Conservation (phyloP, 2,888 invertebrate species). For the Melieria crassipennis region DNA sequence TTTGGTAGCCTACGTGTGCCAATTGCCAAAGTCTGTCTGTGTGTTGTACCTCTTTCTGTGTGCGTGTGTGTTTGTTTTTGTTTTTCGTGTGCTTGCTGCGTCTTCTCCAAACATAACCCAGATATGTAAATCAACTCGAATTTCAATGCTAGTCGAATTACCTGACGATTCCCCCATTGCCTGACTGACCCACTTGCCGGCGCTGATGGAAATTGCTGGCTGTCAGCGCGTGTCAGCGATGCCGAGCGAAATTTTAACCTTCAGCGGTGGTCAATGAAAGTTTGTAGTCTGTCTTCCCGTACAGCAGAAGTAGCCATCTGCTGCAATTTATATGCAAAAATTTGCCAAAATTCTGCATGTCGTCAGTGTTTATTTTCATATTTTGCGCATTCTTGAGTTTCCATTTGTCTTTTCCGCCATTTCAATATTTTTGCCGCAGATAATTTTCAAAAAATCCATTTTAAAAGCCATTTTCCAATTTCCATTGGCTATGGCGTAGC, state of each 20-base stretch:
- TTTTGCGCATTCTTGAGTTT: constrained; percentile 31
- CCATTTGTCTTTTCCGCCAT: not conserved
- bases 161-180: too few species aligned
- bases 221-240: too few species aligned
- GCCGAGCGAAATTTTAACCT: too few species aligned
- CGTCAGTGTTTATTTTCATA: constrained; percentile 44
- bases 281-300: not conserved
- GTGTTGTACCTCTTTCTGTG: not conserved
- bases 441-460: constrained; percentile 20
- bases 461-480: constrained; percentile 31
- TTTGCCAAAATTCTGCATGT: constrained; percentile 32
- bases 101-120: not conserved
- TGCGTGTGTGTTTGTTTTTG: not conserved
- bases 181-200: too few species aligned
- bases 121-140: too few species aligned
- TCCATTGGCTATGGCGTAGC: constrained; percentile 36
- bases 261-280: constrained; percentile 14
- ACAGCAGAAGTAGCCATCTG: not conserved
- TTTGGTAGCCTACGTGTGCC: too few species aligned
- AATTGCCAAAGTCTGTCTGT: too few species aligned
- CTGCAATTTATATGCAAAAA: constrained; percentile 22
- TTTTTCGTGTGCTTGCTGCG: not conserved
- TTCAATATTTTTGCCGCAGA: constrained; percentile 16
- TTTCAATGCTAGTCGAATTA: too few species aligned
- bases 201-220: too few species aligned